phyloP scores from a whole-genome alignment of 2,797 vertebrate species.

The Malurus splendens region DNA sequence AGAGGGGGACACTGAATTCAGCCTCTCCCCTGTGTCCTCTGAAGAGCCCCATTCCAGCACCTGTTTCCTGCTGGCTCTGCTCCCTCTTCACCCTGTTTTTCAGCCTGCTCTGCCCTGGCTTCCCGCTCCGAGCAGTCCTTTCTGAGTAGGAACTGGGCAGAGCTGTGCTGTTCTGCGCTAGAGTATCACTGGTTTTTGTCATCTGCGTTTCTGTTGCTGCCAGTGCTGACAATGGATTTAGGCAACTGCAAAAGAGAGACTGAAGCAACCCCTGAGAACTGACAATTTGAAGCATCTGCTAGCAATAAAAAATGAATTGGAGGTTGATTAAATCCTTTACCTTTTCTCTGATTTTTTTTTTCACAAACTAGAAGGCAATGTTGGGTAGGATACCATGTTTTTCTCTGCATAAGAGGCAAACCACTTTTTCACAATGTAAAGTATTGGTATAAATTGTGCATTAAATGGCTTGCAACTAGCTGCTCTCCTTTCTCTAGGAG shows the following conservation, averaged over 20 bases:
- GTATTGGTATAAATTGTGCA: background rate
- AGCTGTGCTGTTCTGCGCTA: background rate
- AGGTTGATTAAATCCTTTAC: constrained; percentile 20
- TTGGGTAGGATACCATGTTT: background rate
- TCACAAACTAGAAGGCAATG: background rate
- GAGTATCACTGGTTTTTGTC: background rate
- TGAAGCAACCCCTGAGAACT: background rate
- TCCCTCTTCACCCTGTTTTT: background rate
- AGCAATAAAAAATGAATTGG: constrained; percentile 36
- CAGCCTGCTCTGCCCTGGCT: accelerated
- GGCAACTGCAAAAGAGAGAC: background rate
- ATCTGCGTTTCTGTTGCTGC: background rate
- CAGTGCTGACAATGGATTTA: background rate
- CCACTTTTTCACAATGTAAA: background rate
- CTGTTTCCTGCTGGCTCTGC: constrained; percentile 2
- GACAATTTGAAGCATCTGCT: constrained; percentile 37
- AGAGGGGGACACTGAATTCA: accelerated
- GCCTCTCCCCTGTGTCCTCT: background rate
- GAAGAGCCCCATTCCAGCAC: background rate
- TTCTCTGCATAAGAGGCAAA: background rate
- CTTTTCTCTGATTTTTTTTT: background rate
- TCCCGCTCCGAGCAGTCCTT: background rate
- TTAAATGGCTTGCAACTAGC: background rate
- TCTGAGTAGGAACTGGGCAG: background rate
- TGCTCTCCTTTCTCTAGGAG: background rate